These are phyloP conservation scores for Globia sparganii DNA, from an alignment of 2,888 invertebrate genomes.

Conservation along the genomic window DNA sequence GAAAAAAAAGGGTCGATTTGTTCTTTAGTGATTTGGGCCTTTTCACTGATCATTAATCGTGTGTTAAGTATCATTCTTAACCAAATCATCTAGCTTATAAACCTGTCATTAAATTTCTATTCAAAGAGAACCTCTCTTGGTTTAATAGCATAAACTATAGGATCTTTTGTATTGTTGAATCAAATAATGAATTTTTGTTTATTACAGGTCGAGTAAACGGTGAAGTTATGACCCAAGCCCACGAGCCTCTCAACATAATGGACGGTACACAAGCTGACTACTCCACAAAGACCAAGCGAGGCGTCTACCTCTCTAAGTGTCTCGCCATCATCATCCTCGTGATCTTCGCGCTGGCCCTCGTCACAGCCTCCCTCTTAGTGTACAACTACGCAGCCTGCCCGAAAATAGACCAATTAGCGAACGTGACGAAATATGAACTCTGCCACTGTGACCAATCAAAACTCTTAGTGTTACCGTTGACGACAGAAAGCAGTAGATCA, in stretches of 20 bases:
- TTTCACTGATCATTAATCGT: background rate
- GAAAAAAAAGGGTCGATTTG: background rate
- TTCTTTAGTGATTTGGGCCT: background rate
- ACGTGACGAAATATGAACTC: constrained; percentile 86
- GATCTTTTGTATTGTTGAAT: no score
- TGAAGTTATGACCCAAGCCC: constrained; percentile 87
- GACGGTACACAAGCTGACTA: constrained; percentile 91
- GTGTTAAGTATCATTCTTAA: background rate
- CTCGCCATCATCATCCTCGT: constrained; percentile 91
- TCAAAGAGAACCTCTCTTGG: background rate
- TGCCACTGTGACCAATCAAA: constrained; percentile 85
- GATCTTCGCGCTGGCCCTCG: constrained; percentile 92
- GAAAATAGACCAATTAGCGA: constrained; percentile 84
- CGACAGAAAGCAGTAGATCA: constrained; percentile 82
- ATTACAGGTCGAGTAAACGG: constrained; percentile 85
- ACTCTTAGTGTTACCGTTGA: constrained; percentile 83
- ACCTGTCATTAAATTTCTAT: background rate
- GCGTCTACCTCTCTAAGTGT: constrained; percentile 92
- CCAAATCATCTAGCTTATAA: background rate
- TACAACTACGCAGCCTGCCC: constrained; percentile 94
- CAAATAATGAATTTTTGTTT: constrained; percentile 16
- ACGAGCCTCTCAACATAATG: constrained; percentile 90
- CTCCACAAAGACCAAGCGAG: constrained; percentile 91
- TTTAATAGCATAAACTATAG: no score
- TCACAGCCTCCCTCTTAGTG: constrained; percentile 93